phyloP scores from a whole-genome alignment of 2,113 vertebrate species.

The Engraulis encrasicolus region DNA sequence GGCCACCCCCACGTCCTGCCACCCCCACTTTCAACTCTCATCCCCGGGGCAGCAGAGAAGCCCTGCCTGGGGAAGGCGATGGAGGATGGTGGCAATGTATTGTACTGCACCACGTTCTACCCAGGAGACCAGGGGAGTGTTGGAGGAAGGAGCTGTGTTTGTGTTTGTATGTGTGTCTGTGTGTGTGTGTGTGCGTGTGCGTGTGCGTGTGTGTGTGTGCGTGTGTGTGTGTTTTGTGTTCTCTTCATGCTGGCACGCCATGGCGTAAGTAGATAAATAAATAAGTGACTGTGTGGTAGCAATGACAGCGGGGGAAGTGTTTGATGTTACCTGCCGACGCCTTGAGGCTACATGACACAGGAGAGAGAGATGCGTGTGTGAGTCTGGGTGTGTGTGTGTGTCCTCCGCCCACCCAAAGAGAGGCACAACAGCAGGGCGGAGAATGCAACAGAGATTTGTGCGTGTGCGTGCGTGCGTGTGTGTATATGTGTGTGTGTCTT shows the following conservation, averaged over 20 bases:
- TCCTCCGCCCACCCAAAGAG: slow-evolving; percentile 31
- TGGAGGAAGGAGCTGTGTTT: neutral
- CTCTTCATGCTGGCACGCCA: neutral
- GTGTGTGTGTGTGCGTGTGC: too few relatives aligned
- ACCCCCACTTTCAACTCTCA: too few relatives aligned
- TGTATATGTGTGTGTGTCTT: slow-evolving; percentile 1
- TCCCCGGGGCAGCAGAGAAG: slow-evolving; percentile 41
- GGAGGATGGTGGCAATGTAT: slow-evolving; percentile 21
- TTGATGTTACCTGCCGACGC: slow-evolving; percentile 77
- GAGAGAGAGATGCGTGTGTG: slow-evolving; percentile 52
- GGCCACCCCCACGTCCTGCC: too few relatives aligned
- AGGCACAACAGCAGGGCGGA: slow-evolving; percentile 26
- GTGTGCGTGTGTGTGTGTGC: too few relatives aligned
- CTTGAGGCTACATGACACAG: slow-evolving; percentile 69
- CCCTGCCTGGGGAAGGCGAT: slow-evolving; percentile 43
- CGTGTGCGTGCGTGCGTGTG: neutral
- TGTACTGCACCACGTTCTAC: too few relatives aligned
- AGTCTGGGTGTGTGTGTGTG: neutral
- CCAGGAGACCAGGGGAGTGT: neutral
- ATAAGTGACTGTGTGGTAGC: slow-evolving; percentile 56
- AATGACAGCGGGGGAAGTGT: slow-evolving; percentile 59
- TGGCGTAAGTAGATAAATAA: slow-evolving; percentile 69
- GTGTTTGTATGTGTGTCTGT: too few relatives aligned
- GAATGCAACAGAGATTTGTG: neutral
- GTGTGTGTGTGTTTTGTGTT: neutral